Evolutionary conservation across 2,888 invertebrate genomes (phyloP).

Genomic region (Drosophila birchii): DNA sequence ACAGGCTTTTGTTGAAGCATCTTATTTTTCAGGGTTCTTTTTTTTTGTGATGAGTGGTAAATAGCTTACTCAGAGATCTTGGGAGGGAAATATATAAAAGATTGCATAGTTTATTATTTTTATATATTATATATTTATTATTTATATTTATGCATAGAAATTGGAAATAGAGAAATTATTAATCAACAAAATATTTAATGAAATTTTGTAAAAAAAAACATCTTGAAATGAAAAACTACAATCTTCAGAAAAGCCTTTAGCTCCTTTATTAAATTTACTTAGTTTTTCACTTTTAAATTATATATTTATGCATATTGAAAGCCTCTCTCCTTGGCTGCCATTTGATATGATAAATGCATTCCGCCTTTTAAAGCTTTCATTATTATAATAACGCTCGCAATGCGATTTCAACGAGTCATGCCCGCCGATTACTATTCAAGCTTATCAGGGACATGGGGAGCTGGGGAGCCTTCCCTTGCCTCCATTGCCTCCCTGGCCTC

Average conservation of each 20-base stretch:
- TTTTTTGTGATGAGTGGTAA: background rate
- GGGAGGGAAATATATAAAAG: too few species aligned
- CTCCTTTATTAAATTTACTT: too few species aligned
- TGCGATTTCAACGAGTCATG: constrained; percentile 3
- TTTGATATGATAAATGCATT: constrained; percentile 9
- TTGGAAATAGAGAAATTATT: too few species aligned
- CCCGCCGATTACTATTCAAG: background rate
- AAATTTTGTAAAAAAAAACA: too few species aligned
- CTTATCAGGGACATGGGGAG: constrained; percentile 14
- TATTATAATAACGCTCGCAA: background rate
- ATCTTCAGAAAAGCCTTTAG: too few species aligned
- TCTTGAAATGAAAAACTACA: too few species aligned
- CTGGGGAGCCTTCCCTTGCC: background rate
- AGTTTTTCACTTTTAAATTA: too few species aligned
- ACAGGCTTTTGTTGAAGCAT: background rate
- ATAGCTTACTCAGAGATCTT: background rate
- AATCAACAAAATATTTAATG: too few species aligned
- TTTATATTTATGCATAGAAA: too few species aligned
- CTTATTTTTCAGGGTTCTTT: background rate
- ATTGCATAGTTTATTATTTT: too few species aligned
- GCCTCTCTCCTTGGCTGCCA: background rate
- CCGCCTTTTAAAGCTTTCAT: background rate
- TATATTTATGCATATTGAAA: background rate
- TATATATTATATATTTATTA: background rate
- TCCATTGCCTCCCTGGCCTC: too few species aligned